These are phyloP conservation scores for Sebastes jordani DNA, from an alignment of 2,797 vertebrate genomes.

Conservation along the genomic window DNA sequence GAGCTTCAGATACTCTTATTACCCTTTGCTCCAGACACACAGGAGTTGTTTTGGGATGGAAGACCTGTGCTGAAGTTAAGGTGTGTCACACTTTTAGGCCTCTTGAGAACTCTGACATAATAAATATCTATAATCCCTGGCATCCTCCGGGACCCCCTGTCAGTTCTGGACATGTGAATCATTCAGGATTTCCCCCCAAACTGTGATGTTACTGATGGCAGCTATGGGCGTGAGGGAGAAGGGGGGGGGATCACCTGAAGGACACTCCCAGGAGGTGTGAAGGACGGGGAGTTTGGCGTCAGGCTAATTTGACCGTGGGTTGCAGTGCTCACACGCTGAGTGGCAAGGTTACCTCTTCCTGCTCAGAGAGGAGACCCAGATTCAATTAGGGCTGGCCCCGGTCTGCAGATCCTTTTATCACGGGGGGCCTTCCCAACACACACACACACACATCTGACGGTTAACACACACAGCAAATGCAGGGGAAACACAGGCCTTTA, in stretches of 20 bases:
- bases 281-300: conserved; percentile 60
- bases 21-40: background rate
- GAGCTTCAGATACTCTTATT: background rate
- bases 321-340: conserved; percentile 83
- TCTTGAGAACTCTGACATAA: background rate
- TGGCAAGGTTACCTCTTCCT: conserved; percentile 90
- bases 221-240: background rate
- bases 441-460: background rate
- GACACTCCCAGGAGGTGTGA: conserved; percentile 78
- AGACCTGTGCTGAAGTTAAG: background rate
- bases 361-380: conserved; percentile 86
- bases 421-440: conserved; percentile 39
- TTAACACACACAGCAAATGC: background rate
- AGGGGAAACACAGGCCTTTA: conserved; percentile 5
- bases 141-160: background rate
- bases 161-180: background rate
- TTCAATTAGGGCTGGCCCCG: conserved; percentile 89
- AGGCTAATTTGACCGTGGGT: conserved; percentile 87
- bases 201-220: background rate
- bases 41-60: background rate
- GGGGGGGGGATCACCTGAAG: conserved; percentile 83
- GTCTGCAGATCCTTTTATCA: conserved; percentile 94
- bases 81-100: background rate
- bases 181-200: background rate
- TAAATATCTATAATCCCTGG: conserved; percentile 9